These are phyloP conservation scores for Scarus forsteni DNA, from an alignment of 2,797 vertebrate species.

Conservation along the genomic window DNA sequence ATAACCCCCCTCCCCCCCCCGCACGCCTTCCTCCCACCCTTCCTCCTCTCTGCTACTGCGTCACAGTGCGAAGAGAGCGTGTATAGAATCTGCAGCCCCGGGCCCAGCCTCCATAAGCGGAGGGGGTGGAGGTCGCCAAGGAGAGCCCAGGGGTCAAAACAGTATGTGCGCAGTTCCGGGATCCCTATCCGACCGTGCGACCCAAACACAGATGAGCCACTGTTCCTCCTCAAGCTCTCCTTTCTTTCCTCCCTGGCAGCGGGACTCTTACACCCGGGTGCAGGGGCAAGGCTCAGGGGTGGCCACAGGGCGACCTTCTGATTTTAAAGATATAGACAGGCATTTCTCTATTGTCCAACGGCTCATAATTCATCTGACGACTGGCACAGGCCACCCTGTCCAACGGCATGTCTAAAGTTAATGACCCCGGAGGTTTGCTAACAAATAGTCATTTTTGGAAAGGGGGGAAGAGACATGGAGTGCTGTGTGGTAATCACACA, in stretches of 20 bases:
- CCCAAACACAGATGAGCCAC: constrained; percentile 78
- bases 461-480: constrained; percentile 34
- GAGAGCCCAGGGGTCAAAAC: constrained; percentile 80
- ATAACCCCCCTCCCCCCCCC: constrained; percentile 33
- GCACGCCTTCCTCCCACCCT: constrained; percentile 36
- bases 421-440: constrained; percentile 75
- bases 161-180: constrained; percentile 85
- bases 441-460: constrained; percentile 62
- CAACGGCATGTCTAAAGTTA: constrained; percentile 59
- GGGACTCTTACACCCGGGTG: constrained; percentile 48
- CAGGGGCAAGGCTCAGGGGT: constrained; percentile 62
- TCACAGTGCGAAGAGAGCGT: constrained; percentile 61
- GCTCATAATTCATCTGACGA: constrained; percentile 65
- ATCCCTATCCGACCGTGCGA: constrained; percentile 68
- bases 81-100: constrained; percentile 61
- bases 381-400: constrained; percentile 51
- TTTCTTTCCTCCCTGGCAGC: constrained; percentile 80
- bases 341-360: constrained; percentile 72
- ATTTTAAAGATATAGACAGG: constrained; percentile 86
- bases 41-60: constrained; percentile 61
- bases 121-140: constrained; percentile 66
- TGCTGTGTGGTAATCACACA: constrained; percentile 54
- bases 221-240: constrained; percentile 82
- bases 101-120: constrained; percentile 69
- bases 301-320: constrained; percentile 77